Conservation (phyloP, 2,888 invertebrate species). For the Omphaloscelis lunosa region DNA sequence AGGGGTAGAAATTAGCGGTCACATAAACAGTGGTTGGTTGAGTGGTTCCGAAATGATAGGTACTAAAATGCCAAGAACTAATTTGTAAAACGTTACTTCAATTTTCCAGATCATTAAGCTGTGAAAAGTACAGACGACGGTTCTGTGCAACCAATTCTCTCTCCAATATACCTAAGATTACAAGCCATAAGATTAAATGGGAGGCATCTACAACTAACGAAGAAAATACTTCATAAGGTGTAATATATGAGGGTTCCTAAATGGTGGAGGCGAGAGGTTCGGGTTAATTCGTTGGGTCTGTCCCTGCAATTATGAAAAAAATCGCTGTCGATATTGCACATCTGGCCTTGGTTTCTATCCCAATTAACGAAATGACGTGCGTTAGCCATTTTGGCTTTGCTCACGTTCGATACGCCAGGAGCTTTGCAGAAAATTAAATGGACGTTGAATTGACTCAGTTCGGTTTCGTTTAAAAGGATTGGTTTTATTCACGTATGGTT, state of each 20-base stretch:
- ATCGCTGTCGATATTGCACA: constrained; percentile 72
- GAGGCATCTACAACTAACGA: constrained; percentile 28
- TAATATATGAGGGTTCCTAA: constrained; percentile 55
- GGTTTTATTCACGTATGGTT: constrained; percentile 27
- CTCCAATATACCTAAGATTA: constrained; percentile 43
- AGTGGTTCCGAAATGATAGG: neutral
- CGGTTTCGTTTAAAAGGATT: constrained; percentile 42
- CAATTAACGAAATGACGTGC: constrained; percentile 75
- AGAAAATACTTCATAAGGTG: constrained; percentile 56
- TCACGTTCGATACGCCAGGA: constrained; percentile 47
- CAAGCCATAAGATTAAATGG: constrained; percentile 47
- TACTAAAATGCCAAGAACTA: neutral
- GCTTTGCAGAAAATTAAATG: constrained; percentile 51
- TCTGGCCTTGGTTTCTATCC: constrained; percentile 69
- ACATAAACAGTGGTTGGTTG: neutral
- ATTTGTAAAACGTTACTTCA: constrained; percentile 19
- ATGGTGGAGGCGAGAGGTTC: constrained; percentile 47
- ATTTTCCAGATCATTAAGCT: constrained; percentile 25
- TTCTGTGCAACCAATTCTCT: constrained; percentile 42
- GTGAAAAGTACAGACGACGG: neutral
- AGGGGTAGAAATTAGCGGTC: neutral
- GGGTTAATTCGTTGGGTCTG: constrained; percentile 62
- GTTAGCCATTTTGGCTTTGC: constrained; percentile 67
- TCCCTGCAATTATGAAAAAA: constrained; percentile 73
- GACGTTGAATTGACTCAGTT: constrained; percentile 43